These are phyloP conservation scores for Belgica antarctica DNA, from an alignment of 2,888 invertebrate genomes.

Conservation along the genomic window DNA sequence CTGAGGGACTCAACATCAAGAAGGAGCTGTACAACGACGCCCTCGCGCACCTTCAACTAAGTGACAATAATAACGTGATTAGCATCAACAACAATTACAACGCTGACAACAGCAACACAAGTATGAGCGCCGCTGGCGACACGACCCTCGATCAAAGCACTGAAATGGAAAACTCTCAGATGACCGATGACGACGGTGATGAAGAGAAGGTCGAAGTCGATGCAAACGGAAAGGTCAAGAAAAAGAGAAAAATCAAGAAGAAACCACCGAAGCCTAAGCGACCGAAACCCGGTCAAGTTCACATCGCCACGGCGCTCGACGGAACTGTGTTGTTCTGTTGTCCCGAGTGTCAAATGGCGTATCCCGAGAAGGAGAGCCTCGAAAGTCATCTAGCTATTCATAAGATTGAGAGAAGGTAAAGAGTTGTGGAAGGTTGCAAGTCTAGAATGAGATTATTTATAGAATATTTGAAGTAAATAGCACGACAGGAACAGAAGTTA, in stretches of 20 bases:
- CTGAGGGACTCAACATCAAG: constrained; percentile 54
- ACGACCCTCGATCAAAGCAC: constrained; percentile 7
- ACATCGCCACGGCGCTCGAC: constrained; percentile 71
- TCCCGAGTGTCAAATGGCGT: constrained; percentile 79
- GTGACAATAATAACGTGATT: constrained; percentile 55
- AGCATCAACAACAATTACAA: constrained; percentile 35
- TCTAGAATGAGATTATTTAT: background rate
- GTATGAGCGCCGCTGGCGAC: constrained; percentile 1
- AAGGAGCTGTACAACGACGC: constrained; percentile 39
- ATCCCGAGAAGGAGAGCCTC: constrained; percentile 75
- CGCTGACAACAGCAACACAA: constrained; percentile 28
- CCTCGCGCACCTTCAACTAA: constrained; percentile 35
- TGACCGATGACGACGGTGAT: constrained; percentile 48
- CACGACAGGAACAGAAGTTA: too few species aligned
- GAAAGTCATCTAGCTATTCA: constrained; percentile 71
- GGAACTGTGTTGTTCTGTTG: constrained; percentile 75
- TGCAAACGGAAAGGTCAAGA: constrained; percentile 57
- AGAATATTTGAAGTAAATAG: too few species aligned
- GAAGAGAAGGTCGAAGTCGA: constrained; percentile 51
- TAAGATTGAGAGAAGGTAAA: constrained; percentile 68
- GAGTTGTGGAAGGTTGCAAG: background rate
- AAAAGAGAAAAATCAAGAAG: constrained; percentile 79
- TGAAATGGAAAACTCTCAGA: constrained; percentile 54
- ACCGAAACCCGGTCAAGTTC: constrained; percentile 76
- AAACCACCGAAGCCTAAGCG: constrained; percentile 74